Conservation (phyloP, 2,113 vertebrate genomes). For the Budorcas taxicolor region DNA sequence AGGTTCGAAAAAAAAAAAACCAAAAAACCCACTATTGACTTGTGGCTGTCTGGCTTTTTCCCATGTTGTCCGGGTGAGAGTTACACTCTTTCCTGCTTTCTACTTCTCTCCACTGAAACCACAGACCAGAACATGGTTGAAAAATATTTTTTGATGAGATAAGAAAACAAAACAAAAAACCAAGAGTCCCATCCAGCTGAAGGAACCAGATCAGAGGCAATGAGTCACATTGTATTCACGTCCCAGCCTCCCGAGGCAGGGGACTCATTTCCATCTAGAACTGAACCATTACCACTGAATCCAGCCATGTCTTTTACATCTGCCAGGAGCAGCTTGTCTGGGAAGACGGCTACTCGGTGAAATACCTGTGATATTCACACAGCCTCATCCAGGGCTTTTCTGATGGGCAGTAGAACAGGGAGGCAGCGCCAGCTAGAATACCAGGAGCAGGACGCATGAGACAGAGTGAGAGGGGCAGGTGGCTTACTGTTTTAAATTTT, state of each 20-base stretch:
- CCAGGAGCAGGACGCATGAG: background rate
- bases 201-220: background rate
- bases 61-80: background rate
- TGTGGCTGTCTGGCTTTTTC: background rate
- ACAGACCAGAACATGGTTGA: background rate
- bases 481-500: background rate
- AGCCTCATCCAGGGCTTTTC: background rate
- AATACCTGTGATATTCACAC: background rate
- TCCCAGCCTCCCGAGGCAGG: background rate
- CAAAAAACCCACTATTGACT: too few species aligned
- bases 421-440: background rate
- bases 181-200: background rate
- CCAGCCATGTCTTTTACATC: background rate
- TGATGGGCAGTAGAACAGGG: background rate
- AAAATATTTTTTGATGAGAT: background rate
- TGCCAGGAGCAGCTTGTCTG: background rate
- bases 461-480: background rate
- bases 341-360: fast-evolving
- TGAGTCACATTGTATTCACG: background rate
- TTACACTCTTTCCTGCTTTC: background rate
- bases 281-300: background rate
- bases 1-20: too few species aligned
- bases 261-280: background rate
- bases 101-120: background rate
- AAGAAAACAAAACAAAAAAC: background rate